phyloP scores from a whole-genome alignment of 1,140 invertebrate genomes.

The Eumaeus atala region DNA sequence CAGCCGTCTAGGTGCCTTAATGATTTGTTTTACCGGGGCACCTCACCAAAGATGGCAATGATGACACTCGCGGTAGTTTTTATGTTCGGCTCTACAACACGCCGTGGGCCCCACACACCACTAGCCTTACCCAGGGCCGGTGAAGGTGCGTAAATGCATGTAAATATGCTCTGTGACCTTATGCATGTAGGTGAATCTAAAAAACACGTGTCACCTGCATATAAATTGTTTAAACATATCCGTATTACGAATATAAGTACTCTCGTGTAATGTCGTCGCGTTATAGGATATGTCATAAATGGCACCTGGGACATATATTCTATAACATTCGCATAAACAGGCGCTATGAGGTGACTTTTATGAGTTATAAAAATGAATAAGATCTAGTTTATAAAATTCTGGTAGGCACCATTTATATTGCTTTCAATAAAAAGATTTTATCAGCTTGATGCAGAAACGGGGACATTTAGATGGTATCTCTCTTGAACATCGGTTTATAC shows the following conservation, averaged over 20 bases:
- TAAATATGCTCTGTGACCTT: slow-evolving; percentile 2
- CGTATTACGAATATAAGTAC: not conserved
- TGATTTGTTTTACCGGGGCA: no score
- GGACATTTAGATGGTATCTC: slow-evolving; percentile 8
- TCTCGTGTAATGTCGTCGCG: not conserved
- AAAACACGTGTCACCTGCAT: not conserved
- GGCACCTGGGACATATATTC: not conserved
- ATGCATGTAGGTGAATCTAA: not conserved
- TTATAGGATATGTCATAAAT: not conserved
- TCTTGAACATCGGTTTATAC: slow-evolving; percentile 10
- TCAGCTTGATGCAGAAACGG: slow-evolving; percentile 8
- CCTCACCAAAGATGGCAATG: no score
- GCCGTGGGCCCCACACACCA: no score
- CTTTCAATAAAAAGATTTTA: slow-evolving; percentile 18
- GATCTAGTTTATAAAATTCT: slow-evolving; percentile 10
- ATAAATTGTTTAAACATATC: not conserved
- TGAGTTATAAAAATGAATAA: slow-evolving; percentile 16
- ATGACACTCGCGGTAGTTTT: no score
- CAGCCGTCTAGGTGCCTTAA: no score
- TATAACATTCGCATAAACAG: not conserved
- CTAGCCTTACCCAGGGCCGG: no score
- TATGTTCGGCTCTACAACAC: no score
- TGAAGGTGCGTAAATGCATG: no score
- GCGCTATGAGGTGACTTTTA: slow-evolving; percentile 11
- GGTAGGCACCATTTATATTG: slow-evolving; percentile 11